Evolutionary conservation across 2,797 vertebrate genomes (phyloP).

Genomic region (Aythya fuligula): DNA sequence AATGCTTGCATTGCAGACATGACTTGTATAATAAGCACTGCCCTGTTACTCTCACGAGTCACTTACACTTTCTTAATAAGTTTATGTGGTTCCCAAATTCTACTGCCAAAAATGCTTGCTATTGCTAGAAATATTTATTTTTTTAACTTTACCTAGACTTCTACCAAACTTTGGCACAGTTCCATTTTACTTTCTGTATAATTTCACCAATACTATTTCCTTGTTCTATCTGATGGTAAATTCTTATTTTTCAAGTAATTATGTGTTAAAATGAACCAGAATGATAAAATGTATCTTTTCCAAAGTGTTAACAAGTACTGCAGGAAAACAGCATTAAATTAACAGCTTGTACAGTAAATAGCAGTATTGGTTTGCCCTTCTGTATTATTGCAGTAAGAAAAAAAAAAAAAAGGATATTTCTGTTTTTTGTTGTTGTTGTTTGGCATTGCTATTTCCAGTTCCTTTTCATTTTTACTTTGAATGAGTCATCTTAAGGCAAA

Average conservation of each 20-base stretch:
- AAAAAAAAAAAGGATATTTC: background rate
- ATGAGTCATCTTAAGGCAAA: background rate
- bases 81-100: background rate
- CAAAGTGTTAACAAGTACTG: background rate
- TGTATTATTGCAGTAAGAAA: background rate
- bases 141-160: background rate
- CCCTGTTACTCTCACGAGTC: background rate
- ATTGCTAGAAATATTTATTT: background rate
- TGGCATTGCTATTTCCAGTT: background rate
- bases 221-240: background rate
- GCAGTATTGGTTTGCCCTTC: background rate
- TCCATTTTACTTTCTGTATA: background rate
- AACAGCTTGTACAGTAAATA: background rate
- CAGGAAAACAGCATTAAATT: background rate
- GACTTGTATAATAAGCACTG: background rate
- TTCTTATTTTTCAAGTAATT: background rate
- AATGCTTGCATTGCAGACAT: background rate
- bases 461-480: background rate
- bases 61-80: background rate
- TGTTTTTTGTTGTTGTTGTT: background rate
- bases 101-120: background rate
- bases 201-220: background rate
- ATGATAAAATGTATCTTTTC: background rate
- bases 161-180: background rate
- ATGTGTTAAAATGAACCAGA: background rate